Base-by-base conservation (phyloP, 2,888 invertebrate genomes). In the Drosophila histrio region DNA sequence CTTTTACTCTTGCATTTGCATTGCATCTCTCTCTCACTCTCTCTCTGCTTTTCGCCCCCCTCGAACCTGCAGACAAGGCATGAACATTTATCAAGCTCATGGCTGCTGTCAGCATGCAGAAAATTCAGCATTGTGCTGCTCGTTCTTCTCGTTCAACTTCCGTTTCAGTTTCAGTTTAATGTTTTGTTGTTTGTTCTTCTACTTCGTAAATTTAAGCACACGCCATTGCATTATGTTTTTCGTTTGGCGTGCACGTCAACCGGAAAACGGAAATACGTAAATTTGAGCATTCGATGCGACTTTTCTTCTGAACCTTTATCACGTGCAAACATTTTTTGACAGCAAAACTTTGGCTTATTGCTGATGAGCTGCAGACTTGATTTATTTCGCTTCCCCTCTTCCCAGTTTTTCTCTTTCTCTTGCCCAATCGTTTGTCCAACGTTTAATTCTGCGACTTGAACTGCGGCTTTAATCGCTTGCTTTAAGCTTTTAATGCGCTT, bases 21-120 rank as follows among this genome's bases (percentile, higher is more conserved):
- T 19, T 44, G 44, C 57, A 6, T 5, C 28, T 22, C 32, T 2
- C 11, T 9, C 15, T 9, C 2, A 1, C 8, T 26, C 15, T 9
- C 21, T 13, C 11, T 21, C 15, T 15, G 3, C 5, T n/a, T 21
- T 15, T 11, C 30, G 19, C 19, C 15, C n/a, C 13, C 19, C 2
- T 19, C 13, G 1, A 19, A 3, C 32, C 32, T 7, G 32, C 22
- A 46, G 46, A 46, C 46, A 46, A 46, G 52, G 19, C 34, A 36
- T n/a, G 24, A 49, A 74, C 81, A 84, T 87, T 82, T 84, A 87
- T 82, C 81, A 87, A 72, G 85, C 74, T 80, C 81, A 66, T 49
- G 46, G 30, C 24, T 22, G 44, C 64, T 77, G 72, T 79, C 77
- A 76, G 56, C 72, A 24, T 22, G 8, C 64, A 28, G 26, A 38